phyloP scores from a whole-genome alignment of 2,797 vertebrate species.

The Discoglossus pictus region DNA sequence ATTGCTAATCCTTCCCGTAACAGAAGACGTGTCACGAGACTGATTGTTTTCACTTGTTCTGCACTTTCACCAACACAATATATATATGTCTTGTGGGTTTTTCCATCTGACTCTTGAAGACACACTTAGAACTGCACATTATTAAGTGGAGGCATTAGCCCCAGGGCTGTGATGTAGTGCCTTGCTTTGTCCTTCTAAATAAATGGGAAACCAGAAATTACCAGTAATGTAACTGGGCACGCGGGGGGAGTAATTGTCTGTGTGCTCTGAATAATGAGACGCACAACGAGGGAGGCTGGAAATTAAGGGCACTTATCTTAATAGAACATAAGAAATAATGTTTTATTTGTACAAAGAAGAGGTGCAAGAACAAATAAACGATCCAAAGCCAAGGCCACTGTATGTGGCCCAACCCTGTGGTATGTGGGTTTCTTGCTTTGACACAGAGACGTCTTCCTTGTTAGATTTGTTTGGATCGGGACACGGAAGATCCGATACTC shows the following conservation, averaged over 20 bases:
- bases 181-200: conserved; percentile 73
- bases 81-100: too few species aligned
- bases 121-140: conserved; percentile 50
- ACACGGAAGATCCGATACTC: too few species aligned
- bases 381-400: conserved; percentile 36
- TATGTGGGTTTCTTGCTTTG: conserved; percentile 14
- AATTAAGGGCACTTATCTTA: conserved; percentile 85
- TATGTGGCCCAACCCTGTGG: conserved; percentile 7
- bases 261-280: conserved; percentile 73
- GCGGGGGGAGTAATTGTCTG: conserved; percentile 75
- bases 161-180: conserved; percentile 54
- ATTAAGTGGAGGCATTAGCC: conserved; percentile 61
- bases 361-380: conserved; percentile 70
- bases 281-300: conserved; percentile 73
- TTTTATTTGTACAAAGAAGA: conserved; percentile 81
- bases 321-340: conserved; percentile 81
- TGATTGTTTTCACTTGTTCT: conserved; percentile 53
- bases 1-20: conserved; percentile 25
- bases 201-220: conserved; percentile 80
- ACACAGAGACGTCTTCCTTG: too few species aligned
- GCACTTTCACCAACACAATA: conserved; percentile 54
- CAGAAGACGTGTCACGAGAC: conserved; percentile 47
- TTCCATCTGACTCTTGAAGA: conserved; percentile 47
- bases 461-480: too few species aligned
- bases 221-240: conserved; percentile 71